These are phyloP conservation scores for Trachops cirrhosus DNA, from an alignment of 2,797 vertebrate genomes.

Conservation along the genomic window DNA sequence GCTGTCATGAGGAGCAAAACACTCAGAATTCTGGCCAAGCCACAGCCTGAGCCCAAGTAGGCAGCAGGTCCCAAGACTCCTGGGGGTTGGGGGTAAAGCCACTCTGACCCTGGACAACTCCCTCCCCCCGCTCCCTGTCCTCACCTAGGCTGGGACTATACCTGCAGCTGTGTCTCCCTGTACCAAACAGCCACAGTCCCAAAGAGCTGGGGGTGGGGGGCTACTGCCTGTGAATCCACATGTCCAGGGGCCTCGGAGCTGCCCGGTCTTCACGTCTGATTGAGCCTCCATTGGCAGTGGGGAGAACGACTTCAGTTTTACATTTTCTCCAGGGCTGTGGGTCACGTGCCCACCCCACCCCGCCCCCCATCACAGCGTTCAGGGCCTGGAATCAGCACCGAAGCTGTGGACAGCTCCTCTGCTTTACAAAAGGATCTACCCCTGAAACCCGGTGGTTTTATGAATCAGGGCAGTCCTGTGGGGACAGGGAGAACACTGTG, in stretches of 20 bases:
- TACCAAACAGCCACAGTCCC: background rate
- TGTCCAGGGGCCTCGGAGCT: background rate
- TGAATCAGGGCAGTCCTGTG: background rate
- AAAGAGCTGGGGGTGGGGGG: background rate
- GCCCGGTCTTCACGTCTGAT: background rate
- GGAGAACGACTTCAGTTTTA: background rate
- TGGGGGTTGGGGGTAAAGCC: background rate
- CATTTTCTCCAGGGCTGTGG: no score
- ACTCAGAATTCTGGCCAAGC: background rate
- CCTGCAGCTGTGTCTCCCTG: background rate
- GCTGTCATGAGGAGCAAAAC: background rate
- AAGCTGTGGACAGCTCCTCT: background rate
- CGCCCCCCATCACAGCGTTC: no score
- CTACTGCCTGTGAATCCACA: background rate
- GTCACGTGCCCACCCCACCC: no score
- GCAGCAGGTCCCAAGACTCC: background rate
- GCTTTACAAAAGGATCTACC: background rate
- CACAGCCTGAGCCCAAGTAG: background rate
- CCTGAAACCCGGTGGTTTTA: fast-evolving
- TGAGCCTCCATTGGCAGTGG: background rate
- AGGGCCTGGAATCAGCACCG: background rate
- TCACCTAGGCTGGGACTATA: background rate
- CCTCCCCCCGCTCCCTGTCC: background rate
- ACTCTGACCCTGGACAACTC: no score
- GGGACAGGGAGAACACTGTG: background rate